phyloP scores from a whole-genome alignment of 2,113 vertebrate genomes.

The Salvelinus sp. region DNA sequence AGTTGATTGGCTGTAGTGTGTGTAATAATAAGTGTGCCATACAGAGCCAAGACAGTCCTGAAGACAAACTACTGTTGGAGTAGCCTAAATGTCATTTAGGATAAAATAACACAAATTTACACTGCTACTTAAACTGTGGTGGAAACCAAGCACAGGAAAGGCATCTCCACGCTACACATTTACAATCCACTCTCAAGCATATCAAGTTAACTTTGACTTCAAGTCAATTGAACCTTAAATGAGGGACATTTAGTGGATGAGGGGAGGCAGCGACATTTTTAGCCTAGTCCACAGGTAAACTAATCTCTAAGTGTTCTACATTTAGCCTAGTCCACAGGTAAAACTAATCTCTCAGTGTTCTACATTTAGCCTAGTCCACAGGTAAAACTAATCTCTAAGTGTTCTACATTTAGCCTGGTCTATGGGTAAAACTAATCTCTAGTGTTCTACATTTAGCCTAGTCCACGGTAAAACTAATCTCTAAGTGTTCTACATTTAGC shows the following conservation, averaged over 20 bases:
- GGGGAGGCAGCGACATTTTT: not conserved
- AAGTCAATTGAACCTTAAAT: not conserved
- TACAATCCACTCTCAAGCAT: not conserved
- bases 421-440: not conserved
- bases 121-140: not conserved
- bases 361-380: conserved; percentile 1
- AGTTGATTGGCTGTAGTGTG: conserved; percentile 9
- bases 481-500: not conserved
- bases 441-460: conserved; percentile 3
- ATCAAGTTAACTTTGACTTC: not conserved
- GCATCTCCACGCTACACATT: not conserved
- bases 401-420: not conserved
- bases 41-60: not conserved
- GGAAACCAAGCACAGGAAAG: not conserved
- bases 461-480: not conserved
- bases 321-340: not conserved
- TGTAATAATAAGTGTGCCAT: not conserved
- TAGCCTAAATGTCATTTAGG: not conserved
- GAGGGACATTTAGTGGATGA: not conserved
- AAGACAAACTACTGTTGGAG: not conserved
- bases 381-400: not conserved
- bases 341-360: not conserved
- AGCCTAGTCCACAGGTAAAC: conserved; percentile 4
- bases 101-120: no score
- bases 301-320: not conserved